phyloP scores from a whole-genome alignment of 2,113 vertebrate genomes.

The Carassius auratus region DNA sequence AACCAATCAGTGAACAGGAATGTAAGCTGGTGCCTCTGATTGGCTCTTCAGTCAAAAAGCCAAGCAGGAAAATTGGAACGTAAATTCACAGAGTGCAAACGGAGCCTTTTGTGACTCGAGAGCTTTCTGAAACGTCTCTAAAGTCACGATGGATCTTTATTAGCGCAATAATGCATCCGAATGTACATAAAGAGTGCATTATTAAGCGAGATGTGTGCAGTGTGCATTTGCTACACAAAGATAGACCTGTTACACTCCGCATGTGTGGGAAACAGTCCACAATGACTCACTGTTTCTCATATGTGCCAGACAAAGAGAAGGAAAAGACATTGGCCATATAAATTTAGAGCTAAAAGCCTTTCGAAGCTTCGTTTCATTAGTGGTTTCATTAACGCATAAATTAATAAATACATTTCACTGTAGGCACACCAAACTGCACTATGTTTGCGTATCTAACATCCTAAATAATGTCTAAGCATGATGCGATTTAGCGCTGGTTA shows the following conservation, averaged over 20 bases:
- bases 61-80: not conserved
- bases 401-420: slow-evolving; percentile 6
- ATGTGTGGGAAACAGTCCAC: not conserved
- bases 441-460: not conserved
- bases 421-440: slow-evolving; percentile 1
- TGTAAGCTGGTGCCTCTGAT: not conserved
- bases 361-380: slow-evolving; percentile 1
- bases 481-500: not conserved
- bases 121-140: not conserved
- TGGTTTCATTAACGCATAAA: not conserved
- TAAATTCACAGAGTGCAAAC: slow-evolving; percentile 3
- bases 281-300: not conserved
- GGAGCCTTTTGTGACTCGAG: not conserved
- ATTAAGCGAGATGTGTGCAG: slow-evolving; percentile 8
- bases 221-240: slow-evolving; percentile 1
- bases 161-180: not conserved
- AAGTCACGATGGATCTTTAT: not conserved
- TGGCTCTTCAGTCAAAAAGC: slow-evolving; percentile 3
- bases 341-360: slow-evolving; percentile 5
- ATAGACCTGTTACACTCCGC: not conserved
- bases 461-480: not conserved
- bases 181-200: slow-evolving; percentile 11
- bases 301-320: slow-evolving; percentile 6
- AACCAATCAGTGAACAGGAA: slow-evolving; percentile 5
- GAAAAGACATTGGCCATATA: not conserved